Evolutionary conservation across 1,140 invertebrate species (phyloP).

Genomic region (Magallana ariakensis): DNA sequence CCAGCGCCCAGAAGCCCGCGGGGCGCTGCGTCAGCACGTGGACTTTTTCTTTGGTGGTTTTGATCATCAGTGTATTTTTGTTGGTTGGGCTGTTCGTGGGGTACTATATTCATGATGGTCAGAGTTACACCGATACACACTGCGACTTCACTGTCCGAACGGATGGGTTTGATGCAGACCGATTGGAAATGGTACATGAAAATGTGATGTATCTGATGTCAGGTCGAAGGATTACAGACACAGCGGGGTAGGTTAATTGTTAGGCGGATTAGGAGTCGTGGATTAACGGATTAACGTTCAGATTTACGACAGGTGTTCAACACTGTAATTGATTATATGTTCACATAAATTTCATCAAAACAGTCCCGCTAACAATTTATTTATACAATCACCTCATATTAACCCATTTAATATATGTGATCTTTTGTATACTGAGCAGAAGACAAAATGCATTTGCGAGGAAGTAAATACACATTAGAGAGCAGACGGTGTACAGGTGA

Average conservation of each 20-base stretch:
- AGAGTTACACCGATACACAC: not conserved
- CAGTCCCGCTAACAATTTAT: too few relatives aligned
- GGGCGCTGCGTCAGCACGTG: conserved; percentile 53
- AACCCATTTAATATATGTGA: too few relatives aligned
- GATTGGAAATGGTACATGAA: conserved; percentile 45
- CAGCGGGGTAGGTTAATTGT: conserved; percentile 41
- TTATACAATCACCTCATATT: too few relatives aligned
- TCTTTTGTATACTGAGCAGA: too few relatives aligned
- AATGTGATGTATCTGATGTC: conserved; percentile 55
- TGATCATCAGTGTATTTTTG: conserved; percentile 54
- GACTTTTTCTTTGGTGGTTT: conserved; percentile 54
- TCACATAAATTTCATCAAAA: too few relatives aligned
- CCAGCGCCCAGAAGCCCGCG: not conserved
- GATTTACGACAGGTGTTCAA: conserved; percentile 10
- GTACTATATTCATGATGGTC: conserved; percentile 51
- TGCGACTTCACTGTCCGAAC: conserved; percentile 45
- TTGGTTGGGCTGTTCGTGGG: conserved; percentile 53
- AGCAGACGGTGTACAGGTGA: not conserved
- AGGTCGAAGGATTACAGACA: conserved; percentile 4
- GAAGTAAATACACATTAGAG: too few relatives aligned
- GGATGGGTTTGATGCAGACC: conserved; percentile 39
- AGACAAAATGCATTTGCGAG: too few relatives aligned
- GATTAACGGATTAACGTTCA: not conserved
- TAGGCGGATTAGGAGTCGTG: not conserved
- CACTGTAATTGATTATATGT: not conserved